Evolutionary conservation across 2,113 vertebrate species (phyloP).

Genomic region (Tursiops truncatus): DNA sequence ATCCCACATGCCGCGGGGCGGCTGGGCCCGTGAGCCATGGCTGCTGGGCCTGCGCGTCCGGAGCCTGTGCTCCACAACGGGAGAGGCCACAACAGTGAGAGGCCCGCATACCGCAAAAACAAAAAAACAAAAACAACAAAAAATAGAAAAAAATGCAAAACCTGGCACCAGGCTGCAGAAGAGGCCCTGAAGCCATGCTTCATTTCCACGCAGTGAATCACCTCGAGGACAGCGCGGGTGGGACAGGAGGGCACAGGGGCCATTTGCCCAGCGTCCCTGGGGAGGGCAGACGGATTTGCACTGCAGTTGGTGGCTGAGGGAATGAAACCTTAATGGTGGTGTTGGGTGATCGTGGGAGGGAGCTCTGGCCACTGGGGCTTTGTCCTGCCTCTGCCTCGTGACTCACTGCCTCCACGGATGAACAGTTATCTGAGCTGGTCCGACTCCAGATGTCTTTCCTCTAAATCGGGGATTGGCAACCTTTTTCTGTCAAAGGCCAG

Average conservation of each 20-base stretch:
- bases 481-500: not conserved
- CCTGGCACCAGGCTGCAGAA: not conserved
- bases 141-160: not conserved
- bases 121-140: too few relatives aligned
- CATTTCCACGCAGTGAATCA: not conserved
- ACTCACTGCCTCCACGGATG: not conserved
- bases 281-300: not conserved
- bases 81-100: too few relatives aligned
- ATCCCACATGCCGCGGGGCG: too few relatives aligned
- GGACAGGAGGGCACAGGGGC: not conserved
- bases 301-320: too few relatives aligned
- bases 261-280: not conserved
- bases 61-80: too few relatives aligned
- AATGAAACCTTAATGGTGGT: too few relatives aligned
- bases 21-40: too few relatives aligned
- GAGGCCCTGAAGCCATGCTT: not conserved
- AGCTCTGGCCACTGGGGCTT: not conserved
- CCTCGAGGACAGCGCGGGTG: not conserved
- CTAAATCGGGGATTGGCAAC: constrained; percentile 19
- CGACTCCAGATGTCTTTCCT: constrained; percentile 38
- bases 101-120: too few relatives aligned
- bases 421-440: not conserved
- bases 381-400: not conserved
- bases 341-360: not conserved
- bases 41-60: too few relatives aligned